These are phyloP conservation scores for Gnathonemus longibarbis DNA, from an alignment of 2,113 vertebrate genomes.

Conservation along the genomic window DNA sequence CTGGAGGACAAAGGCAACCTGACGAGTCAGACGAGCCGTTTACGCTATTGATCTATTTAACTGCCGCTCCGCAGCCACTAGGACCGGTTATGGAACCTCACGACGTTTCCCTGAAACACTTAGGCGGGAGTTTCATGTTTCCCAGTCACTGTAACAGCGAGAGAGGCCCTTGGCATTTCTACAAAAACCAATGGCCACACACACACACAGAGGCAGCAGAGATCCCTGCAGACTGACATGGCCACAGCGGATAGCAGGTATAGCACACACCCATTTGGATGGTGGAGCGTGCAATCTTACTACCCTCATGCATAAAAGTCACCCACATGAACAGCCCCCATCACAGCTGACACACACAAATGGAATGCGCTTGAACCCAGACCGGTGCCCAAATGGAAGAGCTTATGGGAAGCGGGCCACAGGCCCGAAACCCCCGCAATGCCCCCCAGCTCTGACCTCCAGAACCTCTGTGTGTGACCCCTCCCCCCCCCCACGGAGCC, in stretches of 20 bases:
- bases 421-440: background rate
- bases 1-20: background rate
- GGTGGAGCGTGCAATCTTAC: background rate
- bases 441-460: background rate
- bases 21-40: background rate
- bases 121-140: background rate
- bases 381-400: background rate
- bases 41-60: background rate
- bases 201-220: background rate
- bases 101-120: background rate
- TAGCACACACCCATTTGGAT: background rate
- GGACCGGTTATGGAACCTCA: background rate
- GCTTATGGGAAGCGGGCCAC: background rate
- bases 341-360: background rate
- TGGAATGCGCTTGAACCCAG: background rate
- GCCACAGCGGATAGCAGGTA: background rate
- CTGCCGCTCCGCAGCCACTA: background rate
- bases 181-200: background rate
- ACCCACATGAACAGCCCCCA: background rate
- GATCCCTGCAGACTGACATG: background rate
- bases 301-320: background rate
- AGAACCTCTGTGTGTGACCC: background rate
- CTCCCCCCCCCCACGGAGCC: background rate
- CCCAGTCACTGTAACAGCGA: background rate
- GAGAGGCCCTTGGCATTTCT: background rate